Base-by-base conservation (phyloP, 1,140 invertebrate genomes). In the Euglossa dilemma region DNA sequence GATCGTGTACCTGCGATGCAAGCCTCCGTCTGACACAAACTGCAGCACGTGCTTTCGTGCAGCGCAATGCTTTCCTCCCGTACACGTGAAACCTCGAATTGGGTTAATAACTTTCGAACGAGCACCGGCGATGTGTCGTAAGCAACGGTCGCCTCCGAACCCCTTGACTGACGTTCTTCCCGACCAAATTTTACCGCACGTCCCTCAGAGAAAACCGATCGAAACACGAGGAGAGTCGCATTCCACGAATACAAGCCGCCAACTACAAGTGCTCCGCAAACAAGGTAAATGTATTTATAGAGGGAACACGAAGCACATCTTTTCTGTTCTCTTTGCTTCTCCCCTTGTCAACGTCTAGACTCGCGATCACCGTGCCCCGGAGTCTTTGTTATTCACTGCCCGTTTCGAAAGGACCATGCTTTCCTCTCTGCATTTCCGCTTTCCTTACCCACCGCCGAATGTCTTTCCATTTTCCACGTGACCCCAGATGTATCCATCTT, bases 281-380 rank as follows among this genome's bases (percentile, higher is more conserved):
- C 92, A 94, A 91, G 90, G 92, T 93, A 93, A 89, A 94, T 93
- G 92, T 93, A 93, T 93, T 93, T 93, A 93, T 94, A 93, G 92
- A 93, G 92, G 92, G 92, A 92, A 91, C 89, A 91, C 87, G 74
- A 81, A 59, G 76, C 79, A 89, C 90, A 88, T 88, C 92, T 89
- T 88, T 90, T 87, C 86, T 87, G 88, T 90, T 89, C 89, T 91
- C 89, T 90, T 91, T 89, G 87, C 88, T 89, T 89, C 88, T 89
- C 86, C 90, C 91, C 87, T 90, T 88, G 86, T 90, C 81, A 79
- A 77, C 85, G 91, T 90, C 89, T 89, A 92, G 91, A 91, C 91
- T 86, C 78, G 76, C 86, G 85, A 87, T 87, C 86, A 76, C 74
- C 61, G 64, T 75, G 86, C 78, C 56, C 71, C 72, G 81, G 69